Evolutionary conservation across 2,113 vertebrate genomes (phyloP), one percentile per base, ranked within the genome.

Genomic region (Chamaetylas fuelleborni): DNA sequence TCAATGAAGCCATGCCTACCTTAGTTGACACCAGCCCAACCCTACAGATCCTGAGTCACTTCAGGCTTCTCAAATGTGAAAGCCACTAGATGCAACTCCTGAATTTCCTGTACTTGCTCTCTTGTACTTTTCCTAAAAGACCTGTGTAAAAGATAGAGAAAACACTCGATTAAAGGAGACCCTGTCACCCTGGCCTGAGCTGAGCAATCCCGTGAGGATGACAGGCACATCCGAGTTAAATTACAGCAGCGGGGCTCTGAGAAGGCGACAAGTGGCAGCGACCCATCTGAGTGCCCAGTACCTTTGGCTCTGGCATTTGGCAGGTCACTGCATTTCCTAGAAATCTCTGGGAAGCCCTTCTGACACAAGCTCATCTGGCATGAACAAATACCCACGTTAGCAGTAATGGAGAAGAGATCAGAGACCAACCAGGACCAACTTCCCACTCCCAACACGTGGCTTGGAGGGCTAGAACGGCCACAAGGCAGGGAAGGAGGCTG

Each of bases 361-460:
- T 86, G 88, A 78, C 43, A 45, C 43, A 45, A 45, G 19, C 48
- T 86, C 9, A 3, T 66, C 80, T 84, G 76, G 79, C 88, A 88
- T 72, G 64, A 69, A 81, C 5, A 1, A 70, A 56, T 31, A 78
- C 23, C 64, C 43, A 11, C 3, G 0, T 57, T 57, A 93, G n/a
- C 23, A 81, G n/a, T 73, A 71, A 48, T 6, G 53, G 47, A 88
- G 61, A 40, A 56, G 50, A 64, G 42, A 45, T 60, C 90, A 94
- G 72, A 78, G 67, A 92, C 53, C n/a, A 60, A 34, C 7, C 1
- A 0, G 22, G 72, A 88, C 53, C 56, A 60, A 23, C 19, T 73
- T 96, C 36, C 57, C 56, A 12, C 19, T 26, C 43, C 48, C 34
- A 40, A 47, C 0, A 0, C 0, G 0, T 48, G 33, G 43, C 22